These are phyloP conservation scores for Neodiprion fabricii DNA, from an alignment of 1,140 invertebrate genomes.

Conservation along the genomic window DNA sequence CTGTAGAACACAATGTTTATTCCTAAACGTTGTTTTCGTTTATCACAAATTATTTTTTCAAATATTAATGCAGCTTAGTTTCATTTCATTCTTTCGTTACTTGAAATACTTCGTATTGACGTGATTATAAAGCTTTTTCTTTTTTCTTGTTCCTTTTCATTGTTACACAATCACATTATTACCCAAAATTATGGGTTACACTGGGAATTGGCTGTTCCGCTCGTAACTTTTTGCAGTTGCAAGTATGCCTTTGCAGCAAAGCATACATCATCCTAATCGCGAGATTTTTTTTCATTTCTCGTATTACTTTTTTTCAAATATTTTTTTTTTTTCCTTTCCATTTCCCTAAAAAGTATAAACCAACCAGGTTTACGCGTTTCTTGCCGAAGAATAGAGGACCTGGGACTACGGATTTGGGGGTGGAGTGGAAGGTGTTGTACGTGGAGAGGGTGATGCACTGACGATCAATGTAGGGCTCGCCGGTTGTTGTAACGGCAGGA, in stretches of 20 bases:
- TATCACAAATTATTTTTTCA: constrained; percentile 57
- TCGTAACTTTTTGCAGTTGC: constrained; percentile 13
- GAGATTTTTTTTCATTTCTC: constrained; percentile 24
- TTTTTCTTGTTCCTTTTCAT: constrained; percentile 11
- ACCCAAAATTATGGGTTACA: constrained; percentile 28
- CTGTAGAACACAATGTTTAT: constrained; percentile 58
- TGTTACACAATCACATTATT: constrained; percentile 41
- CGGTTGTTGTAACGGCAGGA: constrained; percentile 76
- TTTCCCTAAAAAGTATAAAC: constrained; percentile 31
- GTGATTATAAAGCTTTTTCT: constrained; percentile 31
- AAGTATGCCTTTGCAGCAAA: constrained; percentile 32
- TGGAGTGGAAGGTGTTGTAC: constrained; percentile 57
- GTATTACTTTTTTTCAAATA: neutral
- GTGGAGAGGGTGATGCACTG: constrained; percentile 50
- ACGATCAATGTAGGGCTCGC: constrained; percentile 49
- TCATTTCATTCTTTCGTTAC: constrained; percentile 1
- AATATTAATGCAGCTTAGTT: constrained; percentile 41
- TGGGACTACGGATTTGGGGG: constrained; percentile 64
- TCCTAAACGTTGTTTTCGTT: constrained; percentile 52
- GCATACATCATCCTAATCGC: constrained; percentile 34
- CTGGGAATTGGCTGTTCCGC: constrained; percentile 33
- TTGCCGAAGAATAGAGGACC: constrained; percentile 29
- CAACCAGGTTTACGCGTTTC: constrained; percentile 47
- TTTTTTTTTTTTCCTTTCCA: neutral
- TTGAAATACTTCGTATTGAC: constrained; percentile 39